Evolutionary conservation across 2,113 vertebrate species (phyloP).

Genomic region (Pterophyllum scalare): DNA sequence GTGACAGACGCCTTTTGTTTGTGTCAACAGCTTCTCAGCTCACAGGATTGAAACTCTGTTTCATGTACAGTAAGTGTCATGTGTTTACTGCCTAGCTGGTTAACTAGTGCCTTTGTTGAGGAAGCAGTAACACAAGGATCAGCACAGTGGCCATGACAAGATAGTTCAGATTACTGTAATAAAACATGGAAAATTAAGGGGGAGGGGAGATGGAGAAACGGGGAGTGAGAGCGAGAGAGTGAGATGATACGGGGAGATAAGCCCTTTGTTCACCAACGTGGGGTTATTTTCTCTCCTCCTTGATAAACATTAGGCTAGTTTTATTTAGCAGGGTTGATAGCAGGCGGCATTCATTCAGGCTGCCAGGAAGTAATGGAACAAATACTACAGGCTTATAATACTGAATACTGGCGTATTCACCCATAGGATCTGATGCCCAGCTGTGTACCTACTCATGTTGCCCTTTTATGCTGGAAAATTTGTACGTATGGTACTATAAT

Average conservation of each 20-base stretch:
- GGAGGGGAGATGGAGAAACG: slow-evolving; percentile 35
- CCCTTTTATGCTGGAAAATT: slow-evolving; percentile 17
- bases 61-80: slow-evolving; percentile 8
- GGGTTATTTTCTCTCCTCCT: slow-evolving; percentile 59
- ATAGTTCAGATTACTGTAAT: slow-evolving; percentile 75
- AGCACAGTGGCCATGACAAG: slow-evolving; percentile 38
- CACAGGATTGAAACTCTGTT: slow-evolving; percentile 15
- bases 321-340: slow-evolving; percentile 68
- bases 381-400: slow-evolving; percentile 57
- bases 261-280: slow-evolving; percentile 58
- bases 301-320: slow-evolving; percentile 69
- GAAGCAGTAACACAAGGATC: slow-evolving; percentile 35
- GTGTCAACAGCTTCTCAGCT: slow-evolving; percentile 32
- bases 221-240: slow-evolving; percentile 14
- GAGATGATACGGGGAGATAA: slow-evolving; percentile 63
- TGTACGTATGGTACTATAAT: slow-evolving; percentile 12
- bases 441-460: slow-evolving; percentile 16
- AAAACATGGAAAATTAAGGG: slow-evolving; percentile 68
- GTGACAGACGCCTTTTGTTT: slow-evolving; percentile 27
- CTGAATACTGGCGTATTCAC: slow-evolving; percentile 35
- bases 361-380: slow-evolving; percentile 54
- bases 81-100: neutral
- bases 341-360: slow-evolving; percentile 44
- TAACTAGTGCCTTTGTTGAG: slow-evolving; percentile 20
- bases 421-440: slow-evolving; percentile 15